Evolutionary conservation across 2,888 invertebrate genomes (phyloP), one percentile per base, ranked within the genome.

Genomic region (Synanthedon andrenaeformis): DNA sequence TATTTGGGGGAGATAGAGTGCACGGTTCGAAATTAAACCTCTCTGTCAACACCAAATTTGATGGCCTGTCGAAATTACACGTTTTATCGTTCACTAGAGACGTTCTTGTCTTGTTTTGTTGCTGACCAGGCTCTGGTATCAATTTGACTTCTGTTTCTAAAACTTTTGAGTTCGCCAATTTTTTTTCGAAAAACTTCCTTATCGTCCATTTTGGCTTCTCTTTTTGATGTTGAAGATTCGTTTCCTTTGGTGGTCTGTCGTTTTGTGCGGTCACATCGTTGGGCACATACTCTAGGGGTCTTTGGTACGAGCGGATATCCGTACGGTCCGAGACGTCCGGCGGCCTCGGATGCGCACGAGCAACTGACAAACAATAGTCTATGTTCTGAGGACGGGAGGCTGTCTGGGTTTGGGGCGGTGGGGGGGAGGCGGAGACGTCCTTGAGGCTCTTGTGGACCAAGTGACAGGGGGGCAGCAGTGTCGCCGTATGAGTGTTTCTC

Each of bases 391-490:
- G 61, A 54, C 67, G 65, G 0, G 63, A 60, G 0, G 55, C 56
- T 50, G 10, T 2, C 14, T 49, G 13, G 4, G 42, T 11, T 11
- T 74, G 76, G 1, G 60, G 0, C 1, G 28, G 13, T 2, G 74
- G 77, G 2, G 60, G 54, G 0, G 66, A 66, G 0, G 63, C 59
- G 0, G 76, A 65, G 0, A 81, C 76, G 63, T 92, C 92, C 68
- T 92, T 92, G 0, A 90, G 76, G 2, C 91, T 91, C 62, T 91
- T 91, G 60, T 92, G 91, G 56, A 92, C 89, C 6, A 91, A 79
- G 58, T 83, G 69, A 1, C 84, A 82, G 0, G 85, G 90, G 75
- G 65, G 88, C 75, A 53, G 89, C 74, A 60, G 89, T 74, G 83
- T 90, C 90, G 61, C 92, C 77, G 79, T 95, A 59, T 76, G 76